Evolutionary conservation across 2,888 invertebrate species (phyloP).

Genomic region (Tineola bisselliella): DNA sequence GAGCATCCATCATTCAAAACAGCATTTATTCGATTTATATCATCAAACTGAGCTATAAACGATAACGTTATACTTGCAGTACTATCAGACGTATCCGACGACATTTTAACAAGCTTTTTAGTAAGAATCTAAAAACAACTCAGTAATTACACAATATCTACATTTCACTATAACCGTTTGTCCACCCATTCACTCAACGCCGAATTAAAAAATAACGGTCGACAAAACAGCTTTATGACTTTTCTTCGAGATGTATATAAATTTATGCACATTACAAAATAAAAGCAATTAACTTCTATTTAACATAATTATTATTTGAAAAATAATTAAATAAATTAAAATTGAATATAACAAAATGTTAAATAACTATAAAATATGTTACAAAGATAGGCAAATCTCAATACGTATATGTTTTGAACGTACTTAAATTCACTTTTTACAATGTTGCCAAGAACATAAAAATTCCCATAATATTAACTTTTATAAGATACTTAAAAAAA

Average conservation of each 20-base stretch:
- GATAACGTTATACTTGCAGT: slow-evolving; percentile 58
- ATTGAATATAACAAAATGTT: background rate
- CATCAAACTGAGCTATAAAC: slow-evolving; percentile 76
- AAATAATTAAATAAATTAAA: background rate
- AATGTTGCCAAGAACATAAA: too few relatives aligned
- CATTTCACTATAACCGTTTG: background rate
- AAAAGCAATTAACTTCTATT: too few relatives aligned
- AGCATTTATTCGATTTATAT: slow-evolving; percentile 73
- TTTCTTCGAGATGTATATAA: background rate
- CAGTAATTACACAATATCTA: slow-evolving; percentile 10
- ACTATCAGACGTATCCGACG: slow-evolving; percentile 51
- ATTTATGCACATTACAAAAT: background rate
- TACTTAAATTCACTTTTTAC: too few relatives aligned
- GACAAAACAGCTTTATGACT: background rate
- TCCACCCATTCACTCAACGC: background rate
- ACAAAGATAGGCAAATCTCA: too few relatives aligned
- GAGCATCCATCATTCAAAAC: slow-evolving; percentile 73
- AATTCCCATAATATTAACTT: too few relatives aligned
- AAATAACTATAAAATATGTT: too few relatives aligned
- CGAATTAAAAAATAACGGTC: slow-evolving; percentile 24
- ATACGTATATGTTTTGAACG: too few relatives aligned
- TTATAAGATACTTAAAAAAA: too few relatives aligned
- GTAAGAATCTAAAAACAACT: slow-evolving; percentile 18
- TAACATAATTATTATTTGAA: too few relatives aligned
- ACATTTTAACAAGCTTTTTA: slow-evolving; percentile 35